Conservation (phyloP, 1,140 invertebrate species). For the Zaprionus capensis region DNA sequence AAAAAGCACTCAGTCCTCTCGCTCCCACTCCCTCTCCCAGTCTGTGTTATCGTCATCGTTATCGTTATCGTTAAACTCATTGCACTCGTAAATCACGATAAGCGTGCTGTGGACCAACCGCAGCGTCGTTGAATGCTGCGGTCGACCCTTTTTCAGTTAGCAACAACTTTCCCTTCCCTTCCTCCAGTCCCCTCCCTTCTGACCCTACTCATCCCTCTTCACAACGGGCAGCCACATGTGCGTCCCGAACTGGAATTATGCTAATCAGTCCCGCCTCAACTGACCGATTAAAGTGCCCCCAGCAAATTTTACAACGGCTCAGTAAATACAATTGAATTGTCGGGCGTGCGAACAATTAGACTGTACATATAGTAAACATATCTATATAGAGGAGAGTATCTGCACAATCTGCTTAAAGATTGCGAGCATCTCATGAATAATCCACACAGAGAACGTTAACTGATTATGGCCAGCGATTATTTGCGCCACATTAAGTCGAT, state of each 20-base stretch:
- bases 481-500: constrained; percentile 49
- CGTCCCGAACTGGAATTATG: constrained; percentile 52
- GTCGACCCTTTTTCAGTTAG: constrained; percentile 67
- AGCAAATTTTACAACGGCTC: constrained; percentile 8
- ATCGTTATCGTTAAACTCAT: constrained; percentile 55
- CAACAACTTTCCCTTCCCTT: constrained; percentile 4
- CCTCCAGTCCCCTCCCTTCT: neutral
- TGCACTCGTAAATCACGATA: constrained; percentile 69
- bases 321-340: constrained; percentile 65
- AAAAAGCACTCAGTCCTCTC: constrained; percentile 35
- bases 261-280: constrained; percentile 60
- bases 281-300: constrained; percentile 28
- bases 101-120: constrained; percentile 47
- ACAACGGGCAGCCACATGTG: constrained; percentile 43
- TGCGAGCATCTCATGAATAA: constrained; percentile 59
- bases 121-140: constrained; percentile 48
- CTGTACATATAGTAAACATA: neutral
- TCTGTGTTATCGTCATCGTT: constrained; percentile 35
- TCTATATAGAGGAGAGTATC: neutral
- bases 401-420: neutral
- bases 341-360: constrained; percentile 58
- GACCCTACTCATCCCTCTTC: neutral
- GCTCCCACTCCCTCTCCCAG: neutral
- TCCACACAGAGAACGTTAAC: constrained; percentile 38
- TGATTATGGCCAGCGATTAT: constrained; percentile 63